A percentile compares a stretch with the other conserved stretches of the same genome.
Evolutionary conservation across 2,113 vertebrate species (phyloP).

Genomic region (Etia nguti): DNA sequence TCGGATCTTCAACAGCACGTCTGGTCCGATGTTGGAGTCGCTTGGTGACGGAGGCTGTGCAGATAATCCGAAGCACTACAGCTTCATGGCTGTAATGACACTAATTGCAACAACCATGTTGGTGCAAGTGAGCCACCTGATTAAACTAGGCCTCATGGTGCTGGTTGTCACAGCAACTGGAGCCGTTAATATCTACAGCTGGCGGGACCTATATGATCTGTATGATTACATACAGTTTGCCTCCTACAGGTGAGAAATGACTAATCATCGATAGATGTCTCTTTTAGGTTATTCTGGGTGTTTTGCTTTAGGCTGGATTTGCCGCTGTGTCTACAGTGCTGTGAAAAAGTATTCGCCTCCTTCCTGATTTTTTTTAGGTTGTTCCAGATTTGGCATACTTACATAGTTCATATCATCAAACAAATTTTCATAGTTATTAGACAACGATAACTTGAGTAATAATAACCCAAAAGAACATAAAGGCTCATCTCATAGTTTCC

Average conservation of each 20-base stretch:
- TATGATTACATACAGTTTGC: constrained; percentile 78
- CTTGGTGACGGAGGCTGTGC: constrained; percentile 67
- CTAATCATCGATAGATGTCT: background rate
- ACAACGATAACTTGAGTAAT: background rate
- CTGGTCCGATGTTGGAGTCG: constrained; percentile 28
- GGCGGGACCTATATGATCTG: constrained; percentile 83
- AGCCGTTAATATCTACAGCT: constrained; percentile 84
- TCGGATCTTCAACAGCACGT: constrained; percentile 61
- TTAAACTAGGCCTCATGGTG: constrained; percentile 91
- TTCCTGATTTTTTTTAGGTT: background rate
- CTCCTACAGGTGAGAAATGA: constrained; percentile 73
- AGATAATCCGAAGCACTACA: constrained; percentile 88
- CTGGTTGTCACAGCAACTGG: constrained; percentile 78
- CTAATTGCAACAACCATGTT: constrained; percentile 89
- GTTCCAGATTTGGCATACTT: background rate
- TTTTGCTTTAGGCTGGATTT: background rate
- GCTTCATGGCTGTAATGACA: constrained; percentile 83
- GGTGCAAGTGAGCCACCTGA: constrained; percentile 93
- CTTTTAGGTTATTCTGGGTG: background rate
- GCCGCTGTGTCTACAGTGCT: background rate
- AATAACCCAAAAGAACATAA: background rate
- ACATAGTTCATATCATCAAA: background rate
- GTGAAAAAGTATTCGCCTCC: background rate
- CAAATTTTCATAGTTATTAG: background rate
- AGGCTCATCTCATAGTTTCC: background rate